Conservation (phyloP, 1,140 invertebrate species). For the Neelides sp. region DNA sequence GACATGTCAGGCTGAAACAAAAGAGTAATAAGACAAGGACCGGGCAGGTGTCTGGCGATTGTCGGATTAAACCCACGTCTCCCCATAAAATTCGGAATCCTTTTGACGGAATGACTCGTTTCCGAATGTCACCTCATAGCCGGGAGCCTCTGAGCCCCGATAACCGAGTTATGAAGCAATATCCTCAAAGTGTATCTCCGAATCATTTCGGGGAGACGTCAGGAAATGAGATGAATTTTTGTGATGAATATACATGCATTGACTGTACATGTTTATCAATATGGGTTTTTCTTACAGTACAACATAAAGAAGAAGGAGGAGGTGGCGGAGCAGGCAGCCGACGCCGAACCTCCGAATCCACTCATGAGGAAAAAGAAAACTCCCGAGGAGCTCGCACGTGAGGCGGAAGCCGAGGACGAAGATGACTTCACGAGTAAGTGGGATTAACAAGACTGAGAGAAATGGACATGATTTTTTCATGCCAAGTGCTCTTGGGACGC, state of each 20-base stretch:
- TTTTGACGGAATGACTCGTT: too few relatives aligned
- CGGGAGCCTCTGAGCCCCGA: too few relatives aligned
- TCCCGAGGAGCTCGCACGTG: slow-evolving; percentile 85
- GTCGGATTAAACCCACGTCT: too few relatives aligned
- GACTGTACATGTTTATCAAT: neutral
- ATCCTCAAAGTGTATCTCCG: neutral
- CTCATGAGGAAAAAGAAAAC: slow-evolving; percentile 95
- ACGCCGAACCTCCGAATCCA: slow-evolving; percentile 55
- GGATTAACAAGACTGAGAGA: too few relatives aligned
- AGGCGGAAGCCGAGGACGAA: slow-evolving; percentile 84
- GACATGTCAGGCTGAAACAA: too few relatives aligned
- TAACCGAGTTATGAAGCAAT: too few relatives aligned
- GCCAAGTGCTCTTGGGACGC: too few relatives aligned
- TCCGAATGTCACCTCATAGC: too few relatives aligned
- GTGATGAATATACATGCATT: neutral
- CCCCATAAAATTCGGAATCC: too few relatives aligned
- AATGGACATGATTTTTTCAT: too few relatives aligned
- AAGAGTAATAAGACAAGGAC: too few relatives aligned
- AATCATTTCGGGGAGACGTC: neutral
- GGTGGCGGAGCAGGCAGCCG: slow-evolving; percentile 62
- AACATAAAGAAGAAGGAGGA: slow-evolving; percentile 96
- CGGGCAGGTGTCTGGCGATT: too few relatives aligned
- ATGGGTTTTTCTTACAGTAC: slow-evolving; percentile 56
- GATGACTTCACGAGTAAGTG: slow-evolving; percentile 92
- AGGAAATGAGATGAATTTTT: neutral